Percentiles rank a stretch among this genome's conserved stretches.
These are phyloP conservation scores for Leptinotarsa defecta DNA, from an alignment of 1,140 invertebrate species.

Conservation along the genomic window DNA sequence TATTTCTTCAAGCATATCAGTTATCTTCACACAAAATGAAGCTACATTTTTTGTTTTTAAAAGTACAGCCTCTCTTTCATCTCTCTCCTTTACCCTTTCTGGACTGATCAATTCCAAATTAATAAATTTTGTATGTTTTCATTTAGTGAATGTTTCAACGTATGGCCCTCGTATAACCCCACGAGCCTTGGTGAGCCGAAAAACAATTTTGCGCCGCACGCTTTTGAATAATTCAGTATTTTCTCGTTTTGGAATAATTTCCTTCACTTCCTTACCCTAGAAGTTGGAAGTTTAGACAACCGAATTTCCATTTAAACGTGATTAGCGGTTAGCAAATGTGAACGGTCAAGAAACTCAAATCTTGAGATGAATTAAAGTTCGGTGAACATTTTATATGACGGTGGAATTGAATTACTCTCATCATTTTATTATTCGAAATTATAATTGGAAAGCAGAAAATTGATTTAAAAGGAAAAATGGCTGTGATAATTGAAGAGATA, in stretches of 20 bases:
- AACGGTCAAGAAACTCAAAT: background rate
- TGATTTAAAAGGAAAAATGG: too few relatives aligned
- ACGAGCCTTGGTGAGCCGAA: background rate
- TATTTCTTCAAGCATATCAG: too few relatives aligned
- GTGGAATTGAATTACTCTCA: too few relatives aligned
- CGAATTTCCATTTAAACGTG: background rate
- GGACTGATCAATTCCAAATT: background rate
- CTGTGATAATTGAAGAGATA: too few relatives aligned
- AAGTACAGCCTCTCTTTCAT: too few relatives aligned
- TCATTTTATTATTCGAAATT: too few relatives aligned
- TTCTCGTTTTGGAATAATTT: constrained; percentile 4
- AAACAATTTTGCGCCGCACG: background rate
- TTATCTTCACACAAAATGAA: too few relatives aligned
- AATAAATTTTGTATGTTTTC: background rate
- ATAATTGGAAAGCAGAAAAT: too few relatives aligned
- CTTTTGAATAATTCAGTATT: constrained; percentile 1
- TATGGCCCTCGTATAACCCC: background rate
- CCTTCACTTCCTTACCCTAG: background rate
- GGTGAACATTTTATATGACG: too few relatives aligned
- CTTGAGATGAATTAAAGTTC: too few relatives aligned
- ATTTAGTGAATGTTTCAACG: background rate
- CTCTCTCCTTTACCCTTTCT: too few relatives aligned
- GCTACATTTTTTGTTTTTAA: too few relatives aligned
- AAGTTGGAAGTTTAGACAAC: background rate
- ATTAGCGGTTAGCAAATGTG: background rate